phyloP scores from a whole-genome alignment of 2,888 invertebrate genomes.

The Nymphalis urticae region DNA sequence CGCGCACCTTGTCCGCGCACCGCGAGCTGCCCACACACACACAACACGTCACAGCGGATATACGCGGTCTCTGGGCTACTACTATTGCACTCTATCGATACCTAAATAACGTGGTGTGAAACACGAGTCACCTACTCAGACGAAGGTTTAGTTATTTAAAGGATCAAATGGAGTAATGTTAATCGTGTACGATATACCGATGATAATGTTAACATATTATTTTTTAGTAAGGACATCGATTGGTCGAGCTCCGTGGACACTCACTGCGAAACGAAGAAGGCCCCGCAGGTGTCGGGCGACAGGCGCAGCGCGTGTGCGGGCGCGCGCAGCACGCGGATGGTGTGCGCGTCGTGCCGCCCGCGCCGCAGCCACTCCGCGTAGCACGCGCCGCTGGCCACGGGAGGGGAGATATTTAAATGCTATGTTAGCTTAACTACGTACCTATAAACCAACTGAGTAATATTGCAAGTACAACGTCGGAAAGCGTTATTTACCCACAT shows the following conservation, averaged over 20 bases:
- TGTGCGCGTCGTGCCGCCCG: slow-evolving; percentile 75
- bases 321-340: slow-evolving; percentile 91
- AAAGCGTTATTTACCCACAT: no score
- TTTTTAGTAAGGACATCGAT: no score
- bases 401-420: no score
- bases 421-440: no score
- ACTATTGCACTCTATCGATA: background rate
- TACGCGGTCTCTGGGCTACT: background rate
- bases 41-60: slow-evolving; percentile 3
- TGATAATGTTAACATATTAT: no score
- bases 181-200: no score
- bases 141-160: no score
- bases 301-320: slow-evolving; percentile 76
- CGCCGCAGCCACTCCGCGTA: slow-evolving; percentile 53
- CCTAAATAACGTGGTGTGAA: no score
- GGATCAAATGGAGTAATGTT: no score
- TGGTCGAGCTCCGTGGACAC: slow-evolving; percentile 36
- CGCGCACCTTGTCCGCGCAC: slow-evolving; percentile 60
- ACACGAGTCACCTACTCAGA: no score
- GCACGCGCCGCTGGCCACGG: slow-evolving; percentile 84
- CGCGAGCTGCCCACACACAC: slow-evolving; percentile 45
- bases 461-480: no score
- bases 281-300: slow-evolving; percentile 41
- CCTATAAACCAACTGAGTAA: no score
- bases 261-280: slow-evolving; percentile 61